Conservation (phyloP, 2,797 vertebrate species). For the Tamandua tetradactyla region DNA sequence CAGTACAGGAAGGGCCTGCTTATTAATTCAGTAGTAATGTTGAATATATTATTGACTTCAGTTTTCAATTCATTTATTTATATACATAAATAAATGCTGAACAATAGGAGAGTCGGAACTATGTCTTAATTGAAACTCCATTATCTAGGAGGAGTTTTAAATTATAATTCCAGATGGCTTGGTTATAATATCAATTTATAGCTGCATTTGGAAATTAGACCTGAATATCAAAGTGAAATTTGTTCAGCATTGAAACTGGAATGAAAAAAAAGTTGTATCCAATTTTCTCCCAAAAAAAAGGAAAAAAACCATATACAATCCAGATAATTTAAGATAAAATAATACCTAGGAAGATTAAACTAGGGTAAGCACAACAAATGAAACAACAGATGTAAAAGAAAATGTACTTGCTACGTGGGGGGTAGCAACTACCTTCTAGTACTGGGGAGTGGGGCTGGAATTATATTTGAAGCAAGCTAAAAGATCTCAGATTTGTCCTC, state of each 20-base stretch:
- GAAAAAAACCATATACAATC: neutral
- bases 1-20: constrained; percentile 68
- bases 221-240: constrained; percentile 9
- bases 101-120: constrained; percentile 14
- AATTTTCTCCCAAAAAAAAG: constrained; percentile 42
- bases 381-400: constrained; percentile 45
- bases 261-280: constrained; percentile 1
- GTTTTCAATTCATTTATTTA: neutral
- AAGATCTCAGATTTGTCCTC: constrained; percentile 24
- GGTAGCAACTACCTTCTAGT: neutral
- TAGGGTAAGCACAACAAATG: neutral
- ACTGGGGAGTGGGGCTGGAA: neutral
- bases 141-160: constrained; percentile 32
- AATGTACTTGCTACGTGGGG: neutral
- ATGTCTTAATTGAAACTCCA: constrained; percentile 7
- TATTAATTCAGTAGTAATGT: constrained; percentile 66
- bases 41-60: neutral
- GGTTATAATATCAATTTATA: constrained; percentile 71
- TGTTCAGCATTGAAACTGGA: neutral
- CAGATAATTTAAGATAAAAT: constrained; percentile 31
- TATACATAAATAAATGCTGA: neutral
- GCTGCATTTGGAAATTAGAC: constrained; percentile 13
- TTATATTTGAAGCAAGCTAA: neutral
- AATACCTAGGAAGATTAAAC: neutral
- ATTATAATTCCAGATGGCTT: constrained; percentile 58